Evolutionary conservation across 2,797 vertebrate species (phyloP), one percentile per base, ranked within the genome.

Genomic region (Leucoraja ocellata): DNA sequence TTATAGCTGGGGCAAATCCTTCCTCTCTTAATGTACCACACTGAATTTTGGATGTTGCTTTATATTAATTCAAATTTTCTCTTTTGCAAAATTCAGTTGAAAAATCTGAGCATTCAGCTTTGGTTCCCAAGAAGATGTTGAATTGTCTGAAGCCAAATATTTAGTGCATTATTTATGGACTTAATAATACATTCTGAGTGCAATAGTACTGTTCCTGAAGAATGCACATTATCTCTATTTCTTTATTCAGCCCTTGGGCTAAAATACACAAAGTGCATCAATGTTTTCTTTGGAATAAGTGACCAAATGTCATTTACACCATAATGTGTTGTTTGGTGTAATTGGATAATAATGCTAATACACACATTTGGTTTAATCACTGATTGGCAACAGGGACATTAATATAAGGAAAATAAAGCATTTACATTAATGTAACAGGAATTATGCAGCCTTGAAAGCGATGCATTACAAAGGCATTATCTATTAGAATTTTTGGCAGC

Each of bases 91-190:
- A 63, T 14, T 88, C 61, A 88, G 32, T 23, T 84, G 81, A 83
- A 83, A 23, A 58, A 83, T 83, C n/a, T 65, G 84, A 36, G 16
- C 61, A 65, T 8, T 88, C 61, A 36, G 61, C 5, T 28, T 28
- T 14, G 14, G 13, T 65, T 6, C 28, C 83, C 28, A n/a, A 86
- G 14, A 46, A 54, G 0, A 32, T 86, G 39, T 28, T 84, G 54
- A 10, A 36, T 68, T 88, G 84, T 65, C n/a, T 36, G n/a, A 88
- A 88, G 61, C 7, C 68, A 63, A 36, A 88, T 65, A 36, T 68
- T 36, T 65, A 88, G 61, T 65, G n/a, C 84, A 68, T 88, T 88
- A 88, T 88, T 88, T 88, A 88, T 88, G 14, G 21, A 88, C 84
- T 68, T n/a, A 88, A 88, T 88, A 65, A 65, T 68, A 63, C n/a